phyloP scores from a whole-genome alignment of 1,140 invertebrate genomes.

The Drosophila saltans region DNA sequence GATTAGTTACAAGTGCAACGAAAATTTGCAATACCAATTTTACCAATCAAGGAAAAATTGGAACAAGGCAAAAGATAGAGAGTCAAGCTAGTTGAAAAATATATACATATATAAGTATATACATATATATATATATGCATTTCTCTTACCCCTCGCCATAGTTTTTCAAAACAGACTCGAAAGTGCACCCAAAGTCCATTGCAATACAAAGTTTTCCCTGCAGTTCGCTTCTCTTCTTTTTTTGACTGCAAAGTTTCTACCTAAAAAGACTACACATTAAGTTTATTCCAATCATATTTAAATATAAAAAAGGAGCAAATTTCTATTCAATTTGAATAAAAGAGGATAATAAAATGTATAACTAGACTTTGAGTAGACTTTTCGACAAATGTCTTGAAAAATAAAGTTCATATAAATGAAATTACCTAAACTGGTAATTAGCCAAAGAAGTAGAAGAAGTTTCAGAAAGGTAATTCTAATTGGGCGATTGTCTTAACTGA shows the following conservation, averaged over 20 bases:
- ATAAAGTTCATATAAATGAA: no score
- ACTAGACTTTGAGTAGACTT: background rate
- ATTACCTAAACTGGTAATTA: no score
- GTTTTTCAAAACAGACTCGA: background rate
- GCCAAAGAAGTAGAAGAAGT: no score
- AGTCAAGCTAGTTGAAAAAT: background rate
- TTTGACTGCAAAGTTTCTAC: background rate
- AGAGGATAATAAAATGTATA: no score
- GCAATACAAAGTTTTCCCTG: background rate
- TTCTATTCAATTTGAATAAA: background rate
- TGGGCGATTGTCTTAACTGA: no score
- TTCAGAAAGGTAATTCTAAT: no score
- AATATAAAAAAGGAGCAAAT: background rate
- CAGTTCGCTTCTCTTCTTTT: background rate
- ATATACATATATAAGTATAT: background rate
- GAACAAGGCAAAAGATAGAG: background rate
- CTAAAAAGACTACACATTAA: background rate
- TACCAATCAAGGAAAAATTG: background rate
- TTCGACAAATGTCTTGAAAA: background rate
- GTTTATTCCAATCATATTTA: background rate
- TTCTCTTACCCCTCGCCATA: background rate
- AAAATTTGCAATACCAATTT: conserved; percentile 7
- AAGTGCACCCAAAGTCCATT: background rate
- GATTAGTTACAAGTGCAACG: conserved; percentile 11
- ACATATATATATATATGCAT: background rate